phyloP scores from a whole-genome alignment of 2,888 invertebrate genomes.

The Patella depressa region DNA sequence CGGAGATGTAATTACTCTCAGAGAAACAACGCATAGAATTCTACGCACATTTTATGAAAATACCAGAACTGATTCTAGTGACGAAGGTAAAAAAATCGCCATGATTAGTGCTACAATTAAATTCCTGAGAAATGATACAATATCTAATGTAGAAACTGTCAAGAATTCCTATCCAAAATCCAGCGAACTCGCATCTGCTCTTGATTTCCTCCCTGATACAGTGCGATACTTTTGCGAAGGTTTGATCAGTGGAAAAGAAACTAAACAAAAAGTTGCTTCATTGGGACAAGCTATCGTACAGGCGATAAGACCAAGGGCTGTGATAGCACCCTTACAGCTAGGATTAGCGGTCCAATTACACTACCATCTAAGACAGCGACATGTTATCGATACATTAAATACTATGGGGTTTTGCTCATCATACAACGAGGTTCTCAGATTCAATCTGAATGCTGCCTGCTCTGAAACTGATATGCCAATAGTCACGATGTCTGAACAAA shows the following conservation, averaged over 20 bases:
- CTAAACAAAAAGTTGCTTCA: not conserved
- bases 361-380: slow-evolving; percentile 45
- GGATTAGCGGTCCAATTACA: slow-evolving; percentile 45
- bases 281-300: slow-evolving; percentile 34
- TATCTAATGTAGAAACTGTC: not conserved
- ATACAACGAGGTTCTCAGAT: slow-evolving; percentile 33
- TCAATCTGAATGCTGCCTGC: slow-evolving; percentile 29
- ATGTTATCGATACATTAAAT: slow-evolving; percentile 45
- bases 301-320: slow-evolving; percentile 33
- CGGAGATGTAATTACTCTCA: not conserved
- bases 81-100: slow-evolving; percentile 20
- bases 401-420: slow-evolving; percentile 45
- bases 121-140: slow-evolving; percentile 20
- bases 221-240: not conserved
- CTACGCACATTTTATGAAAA: not conserved
- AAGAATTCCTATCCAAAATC: not conserved
- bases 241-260: not conserved
- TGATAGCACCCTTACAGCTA: slow-evolving; percentile 45
- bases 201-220: slow-evolving; percentile 27
- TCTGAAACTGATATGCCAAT: slow-evolving; percentile 23
- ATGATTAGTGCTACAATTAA: slow-evolving; percentile 19
- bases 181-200: slow-evolving; percentile 18
- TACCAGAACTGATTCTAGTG: not conserved
- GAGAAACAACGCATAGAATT: not conserved
- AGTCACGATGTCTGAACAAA: slow-evolving; percentile 21